Evolutionary conservation across 2,113 vertebrate genomes (phyloP).

Genomic region (Anguilla rostrata): DNA sequence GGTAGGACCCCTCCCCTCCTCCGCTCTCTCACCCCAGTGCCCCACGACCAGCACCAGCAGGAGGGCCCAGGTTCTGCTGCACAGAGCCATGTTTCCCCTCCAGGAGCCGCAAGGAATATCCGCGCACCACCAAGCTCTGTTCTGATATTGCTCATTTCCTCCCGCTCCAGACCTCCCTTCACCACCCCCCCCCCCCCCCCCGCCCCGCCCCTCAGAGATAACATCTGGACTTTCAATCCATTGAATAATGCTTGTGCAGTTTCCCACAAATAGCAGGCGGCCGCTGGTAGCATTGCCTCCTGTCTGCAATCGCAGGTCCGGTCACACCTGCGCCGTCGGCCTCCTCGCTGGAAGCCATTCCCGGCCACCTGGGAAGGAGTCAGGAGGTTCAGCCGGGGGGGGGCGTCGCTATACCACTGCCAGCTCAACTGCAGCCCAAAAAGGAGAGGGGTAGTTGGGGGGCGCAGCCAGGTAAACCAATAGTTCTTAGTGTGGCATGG

Average conservation of each 20-base stretch:
- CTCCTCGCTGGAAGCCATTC: neutral
- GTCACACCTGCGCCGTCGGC: neutral
- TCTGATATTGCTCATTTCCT: conserved; percentile 21
- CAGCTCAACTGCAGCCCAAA: no score
- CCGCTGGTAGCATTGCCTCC: neutral
- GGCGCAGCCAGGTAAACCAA: no score
- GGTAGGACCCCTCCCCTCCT: conserved; percentile 32
- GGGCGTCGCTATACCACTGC: no score
- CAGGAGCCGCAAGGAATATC: conserved; percentile 19
- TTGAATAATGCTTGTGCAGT: conserved; percentile 36
- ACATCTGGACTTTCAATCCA: conserved; percentile 67
- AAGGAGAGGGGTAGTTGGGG: no score
- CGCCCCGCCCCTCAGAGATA: conserved; percentile 48
- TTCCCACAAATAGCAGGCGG: conserved; percentile 39
- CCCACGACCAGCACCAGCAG: conserved; percentile 44
- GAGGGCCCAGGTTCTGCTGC: conserved; percentile 21
- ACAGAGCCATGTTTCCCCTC: conserved; percentile 34
- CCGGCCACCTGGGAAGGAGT: no score
- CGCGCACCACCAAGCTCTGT: conserved; percentile 11
- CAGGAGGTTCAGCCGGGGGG: no score
- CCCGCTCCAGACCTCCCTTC: neutral
- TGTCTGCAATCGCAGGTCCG: neutral
- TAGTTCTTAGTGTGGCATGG: no score
- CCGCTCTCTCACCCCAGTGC: conserved; percentile 50
- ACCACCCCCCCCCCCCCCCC: conserved; percentile 17